Base-by-base conservation (phyloP, 2,797 vertebrate species). In the Otus scops region DNA sequence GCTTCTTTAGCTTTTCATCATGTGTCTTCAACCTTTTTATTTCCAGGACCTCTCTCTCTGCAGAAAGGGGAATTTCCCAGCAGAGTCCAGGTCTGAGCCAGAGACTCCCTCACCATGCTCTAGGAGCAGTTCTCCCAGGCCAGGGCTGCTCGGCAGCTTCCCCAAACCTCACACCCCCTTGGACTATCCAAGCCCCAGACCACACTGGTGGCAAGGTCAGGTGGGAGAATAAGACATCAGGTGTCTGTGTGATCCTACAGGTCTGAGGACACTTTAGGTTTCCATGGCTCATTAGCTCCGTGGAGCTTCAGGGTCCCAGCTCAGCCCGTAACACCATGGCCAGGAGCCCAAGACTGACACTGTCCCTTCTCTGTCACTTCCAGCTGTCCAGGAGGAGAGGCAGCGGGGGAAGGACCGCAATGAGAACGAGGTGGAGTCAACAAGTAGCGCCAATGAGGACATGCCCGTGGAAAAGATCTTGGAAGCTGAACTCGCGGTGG, bases 391-490 rank as follows among this genome's bases (percentile, higher is more conserved):
- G 98, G 99, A 99, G 98, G 99, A 99, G 96, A 98, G 99, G 94
- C 99, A 99, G 98, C 97, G 99, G 91, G 99, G 99, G 43, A 99
- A 99, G 97, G 99, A 99, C n/a, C 98, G 98, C 60, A 99, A 97
- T 0, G 99, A 99, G 98, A 99, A 97, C 0, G 99, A 99, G 97
- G 99, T 99, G 93, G 99, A 99, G 97, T 99, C 99, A 3, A 99
- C 98, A 65, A 99, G 99, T 98, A 99, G 98, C 12, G 99, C 98
- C 90, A 99, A 99, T 0, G 99, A 99, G 97, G 99, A 99, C 98
- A 99, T 99, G 99, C 99, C 99, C 0, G 99, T 99, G 97, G 99
- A 99, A 97, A 99, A 99, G 98, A 99, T 99, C 80, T 98, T 99
- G 97, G 99, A 99, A 88, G 99, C 99, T 0, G 99, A 99, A 96